These are phyloP conservation scores for Chrysocyon brachyurus DNA, from an alignment of 2,797 vertebrate species.

Conservation along the genomic window DNA sequence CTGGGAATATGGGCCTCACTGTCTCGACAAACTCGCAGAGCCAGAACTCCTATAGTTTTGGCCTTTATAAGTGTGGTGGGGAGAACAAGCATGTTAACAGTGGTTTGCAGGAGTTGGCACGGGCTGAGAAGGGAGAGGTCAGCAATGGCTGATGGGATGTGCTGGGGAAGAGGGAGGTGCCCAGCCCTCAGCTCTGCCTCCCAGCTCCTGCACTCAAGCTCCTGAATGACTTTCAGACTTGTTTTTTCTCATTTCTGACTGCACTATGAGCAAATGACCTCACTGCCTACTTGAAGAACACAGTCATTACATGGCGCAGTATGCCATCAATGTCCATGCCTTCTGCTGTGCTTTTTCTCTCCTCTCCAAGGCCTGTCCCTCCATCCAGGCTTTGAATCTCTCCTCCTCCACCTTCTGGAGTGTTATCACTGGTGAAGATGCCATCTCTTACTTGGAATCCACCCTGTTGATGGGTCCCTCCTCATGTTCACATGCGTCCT, in stretches of 20 bases:
- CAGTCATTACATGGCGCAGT: not conserved
- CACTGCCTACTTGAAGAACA: not conserved
- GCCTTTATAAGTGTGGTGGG: rapidly evolving
- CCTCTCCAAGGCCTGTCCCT: not conserved
- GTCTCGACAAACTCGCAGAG: not conserved
- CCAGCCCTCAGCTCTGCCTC: not conserved
- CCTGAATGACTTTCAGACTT: too few species aligned
- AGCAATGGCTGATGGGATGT: not conserved
- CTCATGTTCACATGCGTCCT: rapidly evolving
- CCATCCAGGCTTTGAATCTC: not conserved
- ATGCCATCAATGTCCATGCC: rapidly evolving
- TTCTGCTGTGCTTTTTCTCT: not conserved
- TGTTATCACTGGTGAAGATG: not conserved
- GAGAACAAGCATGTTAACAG: not conserved
- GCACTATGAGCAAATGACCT: not conserved
- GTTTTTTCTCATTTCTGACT: rapidly evolving
- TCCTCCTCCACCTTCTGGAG: rapidly evolving
- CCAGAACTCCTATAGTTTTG: not conserved
- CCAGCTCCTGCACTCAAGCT: not conserved
- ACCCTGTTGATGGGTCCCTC: too few species aligned
- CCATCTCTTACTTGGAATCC: not conserved
- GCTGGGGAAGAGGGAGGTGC: not conserved
- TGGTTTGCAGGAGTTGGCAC: rapidly evolving
- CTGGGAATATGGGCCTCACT: not conserved
- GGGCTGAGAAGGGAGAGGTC: not conserved